Conservation (phyloP, 23 tunicate species). For the Ciona savignyi region DNA sequence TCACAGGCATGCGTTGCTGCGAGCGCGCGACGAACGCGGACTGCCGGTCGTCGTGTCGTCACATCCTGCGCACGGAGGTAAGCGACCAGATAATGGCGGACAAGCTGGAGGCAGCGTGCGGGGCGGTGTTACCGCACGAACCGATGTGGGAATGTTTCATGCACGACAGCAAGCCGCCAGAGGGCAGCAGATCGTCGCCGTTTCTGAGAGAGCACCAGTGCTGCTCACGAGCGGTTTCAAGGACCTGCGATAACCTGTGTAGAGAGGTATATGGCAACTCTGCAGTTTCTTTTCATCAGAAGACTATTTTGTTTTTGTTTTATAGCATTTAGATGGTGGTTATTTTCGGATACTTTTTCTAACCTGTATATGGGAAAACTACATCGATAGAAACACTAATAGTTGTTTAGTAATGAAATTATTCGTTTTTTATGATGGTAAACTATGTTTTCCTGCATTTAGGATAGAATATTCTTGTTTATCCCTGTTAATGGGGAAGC, state of each 20-base stretch:
- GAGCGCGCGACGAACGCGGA: conserved; percentile 17
- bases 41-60: conserved; percentile 36
- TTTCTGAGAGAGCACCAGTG: conserved; percentile 35
- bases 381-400: too few species aligned
- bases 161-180: neutral
- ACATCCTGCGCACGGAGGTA: conserved; percentile 25
- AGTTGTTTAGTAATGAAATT: too few species aligned
- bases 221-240: conserved; percentile 41
- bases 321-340: too few species aligned
- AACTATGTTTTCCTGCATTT: too few species aligned
- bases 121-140: conserved; percentile 36
- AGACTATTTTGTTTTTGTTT: too few species aligned
- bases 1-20: conserved; percentile 57
- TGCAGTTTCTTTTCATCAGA: too few species aligned
- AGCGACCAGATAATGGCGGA: conserved; percentile 15
- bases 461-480: too few species aligned
- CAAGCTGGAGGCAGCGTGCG: conserved; percentile 33
- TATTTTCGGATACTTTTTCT: too few species aligned
- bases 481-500: too few species aligned
- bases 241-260: conserved; percentile 47
- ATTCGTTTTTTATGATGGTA: too few species aligned
- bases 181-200: conserved; percentile 4
- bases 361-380: too few species aligned
- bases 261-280: conserved; percentile 37
- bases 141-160: conserved; percentile 82